Percentiles rank a stretch among this genome's conserved stretches.
These are phyloP conservation scores for Salvator merianae DNA, from an alignment of 2,113 vertebrate genomes.

Conservation along the genomic window DNA sequence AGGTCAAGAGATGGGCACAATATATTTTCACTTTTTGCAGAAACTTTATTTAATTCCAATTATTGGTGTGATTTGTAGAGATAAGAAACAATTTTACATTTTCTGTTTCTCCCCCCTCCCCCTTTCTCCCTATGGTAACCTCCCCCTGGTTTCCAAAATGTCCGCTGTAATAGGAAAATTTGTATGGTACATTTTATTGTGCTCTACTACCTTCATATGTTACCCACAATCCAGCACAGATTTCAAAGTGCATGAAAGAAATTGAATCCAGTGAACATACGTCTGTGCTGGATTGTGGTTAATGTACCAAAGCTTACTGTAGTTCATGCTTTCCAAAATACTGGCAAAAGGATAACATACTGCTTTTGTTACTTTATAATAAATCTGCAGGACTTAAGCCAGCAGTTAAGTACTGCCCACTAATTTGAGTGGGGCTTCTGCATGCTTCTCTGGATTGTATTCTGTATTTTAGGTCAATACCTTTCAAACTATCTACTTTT, in stretches of 20 bases:
- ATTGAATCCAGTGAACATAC: neutral
- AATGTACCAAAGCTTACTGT: neutral
- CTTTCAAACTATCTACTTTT: neutral
- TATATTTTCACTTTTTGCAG: neutral
- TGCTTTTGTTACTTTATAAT: neutral
- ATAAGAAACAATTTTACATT: neutral
- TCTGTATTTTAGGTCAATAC: neutral
- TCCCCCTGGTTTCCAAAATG: neutral
- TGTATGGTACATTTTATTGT: neutral
- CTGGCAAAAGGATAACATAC: neutral
- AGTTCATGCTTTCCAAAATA: neutral
- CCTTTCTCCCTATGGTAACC: neutral
- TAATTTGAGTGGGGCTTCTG: neutral
- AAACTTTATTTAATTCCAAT: neutral
- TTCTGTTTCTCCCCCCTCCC: neutral
- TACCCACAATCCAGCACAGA: neutral
- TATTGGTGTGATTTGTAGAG: neutral
- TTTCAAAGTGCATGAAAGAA: slow-evolving; percentile 11
- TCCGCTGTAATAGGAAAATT: neutral
- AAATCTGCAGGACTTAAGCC: neutral
- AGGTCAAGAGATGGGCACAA: neutral
- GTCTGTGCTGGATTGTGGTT: neutral
- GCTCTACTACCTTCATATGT: neutral
- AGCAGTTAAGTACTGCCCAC: too few relatives aligned
- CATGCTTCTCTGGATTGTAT: neutral